These are phyloP conservation scores for Xestia c-nigrum DNA, from an alignment of 2,888 invertebrate genomes.

Conservation along the genomic window DNA sequence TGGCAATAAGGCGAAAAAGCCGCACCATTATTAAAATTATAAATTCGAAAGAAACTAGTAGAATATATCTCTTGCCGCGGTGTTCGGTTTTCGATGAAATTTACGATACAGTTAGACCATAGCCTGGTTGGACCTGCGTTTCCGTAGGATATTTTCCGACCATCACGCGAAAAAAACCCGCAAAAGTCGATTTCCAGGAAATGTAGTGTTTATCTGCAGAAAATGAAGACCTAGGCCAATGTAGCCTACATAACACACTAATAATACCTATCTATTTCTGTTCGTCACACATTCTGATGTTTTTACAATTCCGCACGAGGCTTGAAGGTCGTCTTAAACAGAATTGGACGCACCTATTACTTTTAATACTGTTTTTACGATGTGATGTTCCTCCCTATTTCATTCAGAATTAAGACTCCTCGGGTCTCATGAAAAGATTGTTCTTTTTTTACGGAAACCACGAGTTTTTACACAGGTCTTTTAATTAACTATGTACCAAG, in stretches of 20 bases:
- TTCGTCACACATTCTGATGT: slow-evolving; percentile 46
- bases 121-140: neutral
- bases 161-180: neutral
- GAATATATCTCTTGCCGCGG: neutral
- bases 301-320: slow-evolving; percentile 39
- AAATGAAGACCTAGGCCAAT: slow-evolving; percentile 55
- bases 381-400: slow-evolving; percentile 14
- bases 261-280: slow-evolving; percentile 49
- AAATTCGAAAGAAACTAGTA: neutral
- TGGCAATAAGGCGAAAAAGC: neutral
- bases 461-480: neutral
- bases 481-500: neutral
- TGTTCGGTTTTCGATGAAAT: neutral
- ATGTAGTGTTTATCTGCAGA: neutral
- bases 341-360: slow-evolving; percentile 46
- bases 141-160: neutral
- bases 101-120: neutral
- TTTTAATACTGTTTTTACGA: slow-evolving; percentile 40
- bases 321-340: slow-evolving; percentile 53
- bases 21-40: neutral
- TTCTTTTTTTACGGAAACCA: neutral
- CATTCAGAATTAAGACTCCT: slow-evolving; percentile 2
- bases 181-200: neutral
- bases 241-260: slow-evolving; percentile 46
- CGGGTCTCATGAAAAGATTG: neutral